Percentiles rank a stretch among this genome's conserved stretches.
phyloP scores from a whole-genome alignment of 2,113 vertebrate species.

The Saiga tatarica region DNA sequence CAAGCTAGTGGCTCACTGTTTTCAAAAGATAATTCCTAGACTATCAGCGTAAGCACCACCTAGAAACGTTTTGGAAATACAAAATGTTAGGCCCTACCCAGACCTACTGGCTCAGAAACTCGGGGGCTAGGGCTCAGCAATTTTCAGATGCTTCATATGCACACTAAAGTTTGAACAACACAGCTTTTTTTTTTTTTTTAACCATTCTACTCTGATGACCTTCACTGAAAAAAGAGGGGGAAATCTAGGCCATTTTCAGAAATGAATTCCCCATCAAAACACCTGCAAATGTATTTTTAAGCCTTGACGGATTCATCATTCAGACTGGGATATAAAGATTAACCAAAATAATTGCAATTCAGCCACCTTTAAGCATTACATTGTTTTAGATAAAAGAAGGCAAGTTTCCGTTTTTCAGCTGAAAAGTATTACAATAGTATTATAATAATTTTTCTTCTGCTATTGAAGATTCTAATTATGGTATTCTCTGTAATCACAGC shows the following conservation, averaged over 20 bases:
- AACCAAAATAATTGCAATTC: slow-evolving; percentile 59
- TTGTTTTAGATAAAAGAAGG: slow-evolving; percentile 51
- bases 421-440: slow-evolving; percentile 43
- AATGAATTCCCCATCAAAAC: slow-evolving; percentile 44
- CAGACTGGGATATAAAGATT: slow-evolving; percentile 26
- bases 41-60: neutral
- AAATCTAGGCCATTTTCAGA: slow-evolving; percentile 24
- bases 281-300: slow-evolving; percentile 36
- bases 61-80: neutral
- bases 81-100: neutral
- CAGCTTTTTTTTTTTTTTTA: neutral
- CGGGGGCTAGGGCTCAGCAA: neutral
- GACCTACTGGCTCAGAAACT: neutral
- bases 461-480: slow-evolving; percentile 54
- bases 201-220: neutral
- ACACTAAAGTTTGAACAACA: neutral
- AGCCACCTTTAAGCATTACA: slow-evolving; percentile 23
- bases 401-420: slow-evolving; percentile 52
- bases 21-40: neutral
- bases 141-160: neutral
- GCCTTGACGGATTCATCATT: slow-evolving; percentile 36
- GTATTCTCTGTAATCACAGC: slow-evolving; percentile 39
- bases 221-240: neutral
- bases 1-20: neutral
- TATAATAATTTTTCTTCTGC: slow-evolving; percentile 51